These are phyloP conservation scores for Zelostemma sp. DNA, from an alignment of 1,140 invertebrate genomes.

Conservation along the genomic window DNA sequence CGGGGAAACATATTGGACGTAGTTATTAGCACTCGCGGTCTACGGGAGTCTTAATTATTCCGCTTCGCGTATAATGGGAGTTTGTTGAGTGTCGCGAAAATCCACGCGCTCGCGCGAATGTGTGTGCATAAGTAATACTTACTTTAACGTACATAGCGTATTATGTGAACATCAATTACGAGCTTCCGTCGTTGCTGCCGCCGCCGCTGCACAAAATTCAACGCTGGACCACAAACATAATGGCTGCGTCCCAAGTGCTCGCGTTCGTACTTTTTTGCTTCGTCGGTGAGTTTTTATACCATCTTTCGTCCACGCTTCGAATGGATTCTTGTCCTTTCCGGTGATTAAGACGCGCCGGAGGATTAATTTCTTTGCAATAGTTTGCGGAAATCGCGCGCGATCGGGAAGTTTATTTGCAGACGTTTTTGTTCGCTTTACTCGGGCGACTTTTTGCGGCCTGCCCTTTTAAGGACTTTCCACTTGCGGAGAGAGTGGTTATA, in stretches of 20 bases:
- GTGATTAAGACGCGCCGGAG: too few species aligned
- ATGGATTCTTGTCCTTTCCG: not conserved
- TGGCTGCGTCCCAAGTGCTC: conserved; percentile 47
- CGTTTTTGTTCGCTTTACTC: conserved; percentile 25
- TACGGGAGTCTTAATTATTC: conserved; percentile 52
- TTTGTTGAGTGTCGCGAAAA: conserved; percentile 51
- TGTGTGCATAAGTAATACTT: conserved; percentile 29
- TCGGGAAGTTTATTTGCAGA: conserved; percentile 33
- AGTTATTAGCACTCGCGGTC: conserved; percentile 41
- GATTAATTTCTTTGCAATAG: conserved; percentile 28
- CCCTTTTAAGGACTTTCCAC: conserved; percentile 41
- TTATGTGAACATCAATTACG: conserved; percentile 46
- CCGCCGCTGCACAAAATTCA: conserved; percentile 13
- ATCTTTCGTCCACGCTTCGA: conserved; percentile 6
- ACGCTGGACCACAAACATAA: conserved; percentile 36
- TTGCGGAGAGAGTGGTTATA: conserved; percentile 20
- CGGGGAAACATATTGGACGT: conserved; percentile 26
- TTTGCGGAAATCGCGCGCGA: conserved; percentile 19
- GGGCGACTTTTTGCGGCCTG: conserved; percentile 19
- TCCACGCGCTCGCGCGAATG: conserved; percentile 9
- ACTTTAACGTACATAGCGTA: conserved; percentile 27
- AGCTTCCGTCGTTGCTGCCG: conserved; percentile 18
- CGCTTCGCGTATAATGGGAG: conserved; percentile 53
- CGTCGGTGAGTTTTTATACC: conserved; percentile 56
- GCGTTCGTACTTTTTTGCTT: conserved; percentile 50